These are phyloP conservation scores for Actinia equina DNA, from an alignment of 64 coral and sea anemone species.

Conservation along the genomic window DNA sequence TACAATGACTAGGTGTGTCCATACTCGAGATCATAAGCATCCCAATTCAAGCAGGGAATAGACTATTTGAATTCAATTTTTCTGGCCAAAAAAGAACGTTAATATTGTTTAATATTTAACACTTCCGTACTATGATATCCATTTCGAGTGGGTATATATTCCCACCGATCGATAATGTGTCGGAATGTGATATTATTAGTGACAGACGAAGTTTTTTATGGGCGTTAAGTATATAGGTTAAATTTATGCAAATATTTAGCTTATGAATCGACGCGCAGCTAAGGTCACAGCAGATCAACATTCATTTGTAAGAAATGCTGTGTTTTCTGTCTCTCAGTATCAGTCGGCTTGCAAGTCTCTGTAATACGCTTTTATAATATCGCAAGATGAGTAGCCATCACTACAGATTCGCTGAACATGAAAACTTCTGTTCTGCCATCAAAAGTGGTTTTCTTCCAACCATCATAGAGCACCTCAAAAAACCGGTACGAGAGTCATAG, in stretches of 20 bases:
- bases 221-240: not conserved
- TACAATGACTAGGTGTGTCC: not conserved
- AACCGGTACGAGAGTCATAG: constrained; percentile 6
- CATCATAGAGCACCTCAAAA: constrained; percentile 2
- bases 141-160: not conserved
- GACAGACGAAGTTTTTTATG: not conserved
- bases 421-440: constrained; percentile 23
- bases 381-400: constrained; percentile 19
- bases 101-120: not conserved
- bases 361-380: not conserved
- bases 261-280: not conserved
- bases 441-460: constrained; percentile 27
- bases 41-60: not conserved
- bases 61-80: not conserved
- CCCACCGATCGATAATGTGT: not conserved
- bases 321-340: not conserved
- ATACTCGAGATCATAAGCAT: not conserved
- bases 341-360: not conserved
- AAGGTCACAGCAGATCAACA: not conserved
- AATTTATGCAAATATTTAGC: constrained; percentile 11
- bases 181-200: not conserved
- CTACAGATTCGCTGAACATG: constrained; percentile 22
- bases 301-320: not conserved
- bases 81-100: not conserved
- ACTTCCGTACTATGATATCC: not conserved